Base-by-base conservation (phyloP, 2,113 vertebrate species). In the Athene cunicularia region DNA sequence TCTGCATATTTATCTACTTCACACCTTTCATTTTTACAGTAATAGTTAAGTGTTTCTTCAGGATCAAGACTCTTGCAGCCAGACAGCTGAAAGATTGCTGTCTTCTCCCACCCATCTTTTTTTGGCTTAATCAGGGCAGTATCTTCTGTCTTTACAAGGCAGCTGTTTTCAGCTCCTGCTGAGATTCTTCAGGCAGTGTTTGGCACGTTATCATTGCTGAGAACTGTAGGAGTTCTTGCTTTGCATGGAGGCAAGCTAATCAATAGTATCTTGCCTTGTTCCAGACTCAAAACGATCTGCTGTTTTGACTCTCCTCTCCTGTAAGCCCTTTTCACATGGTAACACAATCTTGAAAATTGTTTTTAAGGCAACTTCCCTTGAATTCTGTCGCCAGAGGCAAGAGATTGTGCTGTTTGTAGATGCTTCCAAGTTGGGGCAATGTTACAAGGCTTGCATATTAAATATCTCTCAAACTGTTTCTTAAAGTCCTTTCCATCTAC, bases 211-310 rank as follows among this genome's bases (percentile, higher is more conserved):
- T 27, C 73, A 0, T 33, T 76, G 73, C 77, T 62, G 73, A 90
- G 82, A 76, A 80, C 73, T 90, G 86, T 60, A 85, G 95, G 86
- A 93, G 73, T 80, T 80, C 63, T 58, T 93, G 93, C 82, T 80
- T 90, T 74, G 47, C 73, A 33, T 39, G 28, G 60, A 80, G 53
- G 52, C 52, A 28, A n/a, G 39, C 74, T 67, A 58, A 93, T 94
- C 77, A 72, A 62, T 75, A 53, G 30, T 23, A 33, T 49, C 72
- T 75, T 75, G 62, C 90, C 77, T 90, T 62, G 41, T 62, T 90
- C 67, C 86, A 90, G 22, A 28, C 81, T 92, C 64, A 20, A 52
- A 76, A 58, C 3, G 8, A 35, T 92, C 60, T 41, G 55, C 76
- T 83, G 81, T 71, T 86, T 76, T 72, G 93, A 56, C 73, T 62